phyloP scores from a whole-genome alignment of 1,140 invertebrate species.

The Ostrea denselamellosa region DNA sequence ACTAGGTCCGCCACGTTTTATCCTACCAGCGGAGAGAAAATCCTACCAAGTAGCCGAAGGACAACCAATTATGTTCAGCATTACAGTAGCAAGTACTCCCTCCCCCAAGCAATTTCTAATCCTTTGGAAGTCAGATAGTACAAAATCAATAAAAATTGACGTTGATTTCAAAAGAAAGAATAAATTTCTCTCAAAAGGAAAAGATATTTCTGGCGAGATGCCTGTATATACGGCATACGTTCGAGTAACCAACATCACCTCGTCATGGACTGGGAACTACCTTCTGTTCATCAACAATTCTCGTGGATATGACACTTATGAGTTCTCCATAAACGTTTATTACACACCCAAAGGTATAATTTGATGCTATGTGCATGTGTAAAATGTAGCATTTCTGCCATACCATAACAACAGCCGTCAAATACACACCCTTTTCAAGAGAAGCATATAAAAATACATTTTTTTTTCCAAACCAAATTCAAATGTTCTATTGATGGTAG shows the following conservation, averaged over 20 bases:
- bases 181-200: not conserved
- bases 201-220: not conserved
- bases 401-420: no score
- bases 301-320: not conserved
- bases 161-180: not conserved
- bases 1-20: not conserved
- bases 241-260: not conserved
- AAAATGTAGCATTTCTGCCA: not conserved
- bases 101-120: not conserved
- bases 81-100: not conserved
- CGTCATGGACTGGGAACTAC: not conserved
- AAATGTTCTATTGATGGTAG: not conserved
- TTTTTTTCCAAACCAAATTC: no score
- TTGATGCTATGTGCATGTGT: not conserved
- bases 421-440: no score
- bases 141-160: not conserved
- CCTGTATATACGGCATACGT: not conserved
- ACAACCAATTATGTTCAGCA: not conserved
- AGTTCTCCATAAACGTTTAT: not conserved
- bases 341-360: not conserved
- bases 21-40: not conserved
- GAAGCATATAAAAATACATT: not conserved
- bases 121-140: not conserved
- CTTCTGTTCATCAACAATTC: slow-evolving; percentile 10
- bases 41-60: not conserved